Evolutionary conservation across 2,888 invertebrate species (phyloP), one percentile per base, ranked within the genome.

Genomic region (Eustalomyia histrio): DNA sequence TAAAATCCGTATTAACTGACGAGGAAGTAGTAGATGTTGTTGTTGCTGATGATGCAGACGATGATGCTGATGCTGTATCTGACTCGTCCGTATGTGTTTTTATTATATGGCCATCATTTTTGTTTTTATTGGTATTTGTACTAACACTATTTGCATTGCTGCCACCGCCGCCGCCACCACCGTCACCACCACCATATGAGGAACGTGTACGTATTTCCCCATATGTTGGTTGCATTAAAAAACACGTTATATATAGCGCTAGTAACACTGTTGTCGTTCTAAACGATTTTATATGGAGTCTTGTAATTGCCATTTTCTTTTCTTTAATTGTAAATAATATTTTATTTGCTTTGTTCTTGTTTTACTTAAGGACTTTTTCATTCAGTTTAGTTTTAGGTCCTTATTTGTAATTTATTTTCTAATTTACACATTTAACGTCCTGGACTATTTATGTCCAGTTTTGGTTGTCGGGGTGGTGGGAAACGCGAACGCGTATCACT

Each of bases 1-100:
- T 63, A 24, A 90, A 83, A 60, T 88, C 86, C 24, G 87, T 87
- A 79, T 89, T 89, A 47, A 85, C 85, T 18, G 50, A 60, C 17
- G 78, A 10, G 33, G 73, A 33, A 18, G 72, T 17, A 47, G 79
- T 12, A 16, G 72, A 29, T 8, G 73, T 2, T 4, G 76, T 16
- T 18, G 65, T 0, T 18, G 76, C 9, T n/a, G 63, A 0, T 10
- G 68, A 39, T 29, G 58, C 7, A 12, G 29, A 47, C 10, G 61
- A 39, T 33, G 68, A n/a, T 17, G 75, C 24, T 12, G 58, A 9
- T 29, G 74, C 16, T 61, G 50, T 16, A 24, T 63, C 69, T 14
- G 39, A 16, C 24, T 57, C n/a, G 29, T 55, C 53, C 16, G 33
- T 61, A 52, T 24, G 24, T 50, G 43, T 73, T 35, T 50, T 79